Percentiles rank a stretch among this genome's conserved stretches.
Conservation (phyloP, 2,113 vertebrate genomes). For the Xiphophorus maculatus region DNA sequence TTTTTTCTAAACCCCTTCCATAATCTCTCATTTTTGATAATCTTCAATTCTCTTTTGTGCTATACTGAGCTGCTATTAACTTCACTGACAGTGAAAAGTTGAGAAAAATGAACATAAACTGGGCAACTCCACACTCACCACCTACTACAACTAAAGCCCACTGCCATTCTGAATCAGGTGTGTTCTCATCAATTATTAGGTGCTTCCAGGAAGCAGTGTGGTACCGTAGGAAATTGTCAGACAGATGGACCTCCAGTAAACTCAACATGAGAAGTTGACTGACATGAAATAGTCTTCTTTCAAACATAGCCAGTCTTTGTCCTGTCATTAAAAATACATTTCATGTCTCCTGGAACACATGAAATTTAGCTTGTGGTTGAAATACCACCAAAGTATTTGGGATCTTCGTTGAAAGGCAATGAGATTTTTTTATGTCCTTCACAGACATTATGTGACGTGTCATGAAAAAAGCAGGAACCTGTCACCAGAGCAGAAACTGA, state of each 20-base stretch:
- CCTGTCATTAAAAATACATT: constrained; percentile 1
- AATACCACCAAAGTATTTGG: not conserved
- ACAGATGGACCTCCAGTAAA: constrained; percentile 29
- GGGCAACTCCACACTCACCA: constrained; percentile 28
- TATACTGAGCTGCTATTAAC: constrained; percentile 7
- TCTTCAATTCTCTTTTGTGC: not conserved
- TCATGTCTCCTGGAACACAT: constrained; percentile 15
- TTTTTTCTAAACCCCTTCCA: not conserved
- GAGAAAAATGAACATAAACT: constrained; percentile 25
- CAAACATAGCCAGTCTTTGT: constrained; percentile 35
- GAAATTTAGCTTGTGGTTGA: constrained; percentile 5
- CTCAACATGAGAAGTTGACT: constrained; percentile 52
- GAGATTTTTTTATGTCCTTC: no score
- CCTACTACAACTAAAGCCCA: constrained; percentile 35
- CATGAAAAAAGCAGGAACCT: no score
- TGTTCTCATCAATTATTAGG: constrained; percentile 74
- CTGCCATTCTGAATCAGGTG: constrained; percentile 54
- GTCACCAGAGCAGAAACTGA: no score
- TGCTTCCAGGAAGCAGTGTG: constrained; percentile 59
- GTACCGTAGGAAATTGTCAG: constrained; percentile 61
- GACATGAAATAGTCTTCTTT: constrained; percentile 72
- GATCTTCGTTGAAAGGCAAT: not conserved
- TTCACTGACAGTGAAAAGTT: constrained; percentile 13
- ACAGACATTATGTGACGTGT: no score
- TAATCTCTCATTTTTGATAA: not conserved